Base-by-base conservation (phyloP, 2,888 invertebrate genomes). In the Frankliniella fusca region DNA sequence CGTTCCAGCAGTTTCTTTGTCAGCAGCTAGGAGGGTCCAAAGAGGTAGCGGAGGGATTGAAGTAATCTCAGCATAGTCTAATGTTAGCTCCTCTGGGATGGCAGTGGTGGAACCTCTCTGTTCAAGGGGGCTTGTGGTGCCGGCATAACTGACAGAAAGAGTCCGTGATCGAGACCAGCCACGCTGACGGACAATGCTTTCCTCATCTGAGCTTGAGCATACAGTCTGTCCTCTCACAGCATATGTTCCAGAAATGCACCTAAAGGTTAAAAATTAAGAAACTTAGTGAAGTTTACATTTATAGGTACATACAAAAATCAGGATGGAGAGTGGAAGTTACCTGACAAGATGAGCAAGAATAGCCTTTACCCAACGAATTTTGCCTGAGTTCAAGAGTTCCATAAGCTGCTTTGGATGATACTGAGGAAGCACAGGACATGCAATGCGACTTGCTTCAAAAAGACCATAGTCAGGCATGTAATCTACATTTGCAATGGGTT, bases 361-460 rank as follows among this genome's bases (percentile, higher is more conserved):
- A 0, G 99, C 99, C 88, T 99, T 98, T 0, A 99, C 99, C 93
- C 99, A 96, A 86, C 97, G 91, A 85, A 97, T 98, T 89, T 98
- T 98, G 5, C 99, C 99, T 82, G 98, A 98, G 89, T 99, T 99
- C 49, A 99, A 90, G 70, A 99, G 89, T 87, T 99, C 99, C 95
- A 99, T 98, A 61, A 99, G 90, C 87, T 99, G 99, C 87, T 98
- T 98, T 0, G 99, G 99, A 89, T 99, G 99, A 88, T 99, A 99
- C 87, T 99, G 99, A 0, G 99, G 99, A 83, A 99, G 89, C 79
- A 99, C 98, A 0, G 99, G 99, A 86, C 97, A 99, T 0, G 98
- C 98, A 87, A 98, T 95, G 84, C 98, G 92, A 9, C 98, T 97
- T 0, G 99, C 98, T 89, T 99, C 99, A 88, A 99, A 99, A 81